Evolutionary conservation across 2,797 vertebrate species (phyloP).

Genomic region (Glyptemys insculpta): DNA sequence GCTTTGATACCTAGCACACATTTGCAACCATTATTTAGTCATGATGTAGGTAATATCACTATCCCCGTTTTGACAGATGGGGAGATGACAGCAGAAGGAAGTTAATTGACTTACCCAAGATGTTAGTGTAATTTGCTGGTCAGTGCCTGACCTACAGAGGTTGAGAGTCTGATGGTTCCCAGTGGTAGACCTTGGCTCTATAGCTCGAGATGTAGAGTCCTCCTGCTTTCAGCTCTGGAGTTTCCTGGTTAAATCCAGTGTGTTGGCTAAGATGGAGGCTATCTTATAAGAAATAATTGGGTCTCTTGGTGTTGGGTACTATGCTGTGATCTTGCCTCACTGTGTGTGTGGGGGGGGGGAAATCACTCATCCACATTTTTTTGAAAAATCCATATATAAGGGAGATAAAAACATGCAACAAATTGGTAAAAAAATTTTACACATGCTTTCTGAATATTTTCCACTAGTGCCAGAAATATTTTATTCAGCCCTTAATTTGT

Average conservation of each 20-base stretch:
- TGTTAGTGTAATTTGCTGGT: neutral
- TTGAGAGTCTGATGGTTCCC: neutral
- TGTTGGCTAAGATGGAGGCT: neutral
- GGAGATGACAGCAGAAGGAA: neutral
- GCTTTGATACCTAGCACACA: neutral
- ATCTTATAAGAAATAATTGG: neutral
- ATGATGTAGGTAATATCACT: neutral
- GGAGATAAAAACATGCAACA: neutral
- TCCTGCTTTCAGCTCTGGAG: neutral
- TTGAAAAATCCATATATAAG: neutral
- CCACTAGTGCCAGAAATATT: neutral
- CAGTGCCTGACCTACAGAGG: neutral
- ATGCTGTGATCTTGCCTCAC: neutral
- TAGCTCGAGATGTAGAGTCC: neutral
- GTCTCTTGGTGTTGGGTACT: neutral
- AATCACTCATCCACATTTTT: neutral
- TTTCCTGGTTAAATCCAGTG: neutral
- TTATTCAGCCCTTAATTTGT: too few species aligned
- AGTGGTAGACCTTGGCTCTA: neutral
- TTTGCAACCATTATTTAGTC: neutral
- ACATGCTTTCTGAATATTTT: neutral
- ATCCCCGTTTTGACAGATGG: neutral
- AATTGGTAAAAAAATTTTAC: neutral
- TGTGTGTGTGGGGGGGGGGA: accelerated
- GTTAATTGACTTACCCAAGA: neutral